phyloP scores from a whole-genome alignment of 2,888 invertebrate genomes.

The Epistrophe grossulariae region DNA sequence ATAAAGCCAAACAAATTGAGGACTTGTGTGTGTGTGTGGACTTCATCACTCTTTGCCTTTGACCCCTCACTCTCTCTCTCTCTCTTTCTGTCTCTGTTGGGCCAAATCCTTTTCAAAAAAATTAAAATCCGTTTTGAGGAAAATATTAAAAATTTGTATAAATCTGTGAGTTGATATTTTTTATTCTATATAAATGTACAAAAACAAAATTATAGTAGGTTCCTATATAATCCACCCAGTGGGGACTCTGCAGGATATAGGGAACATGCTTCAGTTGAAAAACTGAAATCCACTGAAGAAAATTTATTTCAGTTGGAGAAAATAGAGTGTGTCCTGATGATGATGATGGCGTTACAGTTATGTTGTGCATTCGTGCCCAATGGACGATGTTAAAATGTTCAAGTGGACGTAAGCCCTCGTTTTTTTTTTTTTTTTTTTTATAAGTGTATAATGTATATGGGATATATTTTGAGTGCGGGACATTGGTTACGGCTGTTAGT shows the following conservation, averaged over 20 bases:
- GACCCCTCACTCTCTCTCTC: background rate
- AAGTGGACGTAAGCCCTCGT: slow-evolving; percentile 54
- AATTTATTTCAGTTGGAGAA: slow-evolving; percentile 44
- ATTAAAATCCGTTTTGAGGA: slow-evolving; percentile 63
- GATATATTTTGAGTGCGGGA: background rate
- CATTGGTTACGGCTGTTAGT: background rate
- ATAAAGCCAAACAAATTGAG: slow-evolving; percentile 69
- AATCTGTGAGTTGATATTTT: slow-evolving; percentile 11
- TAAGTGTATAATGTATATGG: background rate
- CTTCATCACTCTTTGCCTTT: background rate
- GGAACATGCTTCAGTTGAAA: slow-evolving; percentile 37
- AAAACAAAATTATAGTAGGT: background rate
- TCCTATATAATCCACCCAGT: slow-evolving; percentile 1
- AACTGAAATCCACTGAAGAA: slow-evolving; percentile 45
- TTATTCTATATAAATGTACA: background rate
- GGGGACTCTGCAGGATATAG: slow-evolving; percentile 22
- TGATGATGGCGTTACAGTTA: slow-evolving; percentile 27
- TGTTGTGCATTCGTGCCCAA: slow-evolving; percentile 41
- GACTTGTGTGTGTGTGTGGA: slow-evolving; percentile 47
- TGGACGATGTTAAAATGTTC: slow-evolving; percentile 55
- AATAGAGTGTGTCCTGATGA: slow-evolving; percentile 53
- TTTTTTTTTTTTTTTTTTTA: background rate
- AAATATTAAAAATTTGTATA: slow-evolving; percentile 43
- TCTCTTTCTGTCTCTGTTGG: background rate
- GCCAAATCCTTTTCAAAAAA: slow-evolving; percentile 50